A percentile compares a stretch with the other conserved stretches of the same genome.
These are phyloP conservation scores for Chymomyza costata DNA, from an alignment of 1,140 invertebrate genomes.

Conservation along the genomic window DNA sequence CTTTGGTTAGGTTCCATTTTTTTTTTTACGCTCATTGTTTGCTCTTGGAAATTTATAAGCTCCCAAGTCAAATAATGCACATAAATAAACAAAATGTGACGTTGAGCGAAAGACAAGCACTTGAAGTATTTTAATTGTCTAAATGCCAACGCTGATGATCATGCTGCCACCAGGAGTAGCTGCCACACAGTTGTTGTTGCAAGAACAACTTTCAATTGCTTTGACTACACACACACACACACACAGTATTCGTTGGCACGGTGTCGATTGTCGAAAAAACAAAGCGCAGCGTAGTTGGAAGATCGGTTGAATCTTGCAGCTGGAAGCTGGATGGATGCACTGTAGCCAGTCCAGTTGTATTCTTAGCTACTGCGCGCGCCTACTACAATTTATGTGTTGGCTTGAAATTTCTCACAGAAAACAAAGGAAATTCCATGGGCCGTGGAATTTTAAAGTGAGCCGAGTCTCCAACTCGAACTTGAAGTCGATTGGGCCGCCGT, in stretches of 20 bases:
- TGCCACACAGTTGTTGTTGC: background rate
- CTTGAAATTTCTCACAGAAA: constrained; percentile 71
- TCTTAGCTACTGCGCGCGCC: constrained; percentile 49
- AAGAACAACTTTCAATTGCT: constrained; percentile 33
- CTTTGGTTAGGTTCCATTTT: too few relatives aligned
- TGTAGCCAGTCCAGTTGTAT: background rate
- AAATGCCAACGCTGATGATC: constrained; percentile 68
- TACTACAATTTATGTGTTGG: constrained; percentile 71
- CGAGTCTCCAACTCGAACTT: constrained; percentile 24
- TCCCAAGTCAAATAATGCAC: constrained; percentile 67
- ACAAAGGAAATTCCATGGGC: constrained; percentile 70
- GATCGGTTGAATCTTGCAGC: constrained; percentile 2
- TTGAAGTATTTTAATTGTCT: constrained; percentile 75
- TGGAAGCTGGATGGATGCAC: constrained; percentile 25
- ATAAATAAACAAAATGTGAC: constrained; percentile 72
- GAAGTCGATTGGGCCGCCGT: constrained; percentile 55
- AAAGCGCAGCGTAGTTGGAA: background rate
- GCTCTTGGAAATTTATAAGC: constrained; percentile 62
- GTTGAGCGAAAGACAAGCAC: constrained; percentile 72
- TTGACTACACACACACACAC: background rate
- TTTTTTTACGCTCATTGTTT: constrained; percentile 64
- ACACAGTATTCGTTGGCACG: too few relatives aligned
- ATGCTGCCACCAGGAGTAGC: constrained; percentile 29
- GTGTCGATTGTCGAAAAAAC: background rate
- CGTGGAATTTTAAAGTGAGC: constrained; percentile 61